phyloP scores from a whole-genome alignment of 2,888 invertebrate species.

The Trisateles emortualis region DNA sequence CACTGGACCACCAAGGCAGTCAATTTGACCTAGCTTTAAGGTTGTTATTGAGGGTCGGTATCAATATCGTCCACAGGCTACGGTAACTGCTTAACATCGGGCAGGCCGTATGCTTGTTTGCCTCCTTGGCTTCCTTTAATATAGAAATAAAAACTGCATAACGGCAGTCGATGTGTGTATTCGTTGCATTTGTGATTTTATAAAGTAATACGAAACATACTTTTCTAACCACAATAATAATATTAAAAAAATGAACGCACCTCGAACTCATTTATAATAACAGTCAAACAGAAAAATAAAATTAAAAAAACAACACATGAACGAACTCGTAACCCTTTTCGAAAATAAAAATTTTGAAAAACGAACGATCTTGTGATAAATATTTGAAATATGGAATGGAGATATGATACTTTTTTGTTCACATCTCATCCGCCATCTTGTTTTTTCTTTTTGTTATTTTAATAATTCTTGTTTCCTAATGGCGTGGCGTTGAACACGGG shows the following conservation, averaged over 20 bases:
- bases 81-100: no score
- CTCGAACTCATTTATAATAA: constrained; percentile 79
- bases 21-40: no score
- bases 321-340: constrained; percentile 71
- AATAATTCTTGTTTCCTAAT: constrained; percentile 66
- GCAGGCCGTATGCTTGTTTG: no score
- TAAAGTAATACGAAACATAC: constrained; percentile 73
- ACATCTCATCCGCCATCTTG: constrained; percentile 46
- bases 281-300: constrained; percentile 59
- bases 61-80: no score
- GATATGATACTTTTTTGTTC: constrained; percentile 75
- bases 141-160: no score
- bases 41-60: no score
- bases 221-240: constrained; percentile 47
- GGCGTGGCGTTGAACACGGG: constrained; percentile 71
- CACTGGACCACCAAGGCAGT: no score
- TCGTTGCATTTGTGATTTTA: no score
- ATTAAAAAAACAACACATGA: constrained; percentile 56
- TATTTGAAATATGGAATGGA: constrained; percentile 85
- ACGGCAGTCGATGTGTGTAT: no score
- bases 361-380: constrained; percentile 84
- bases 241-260: constrained; percentile 68
- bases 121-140: no score
- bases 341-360: constrained; percentile 73
- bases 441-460: constrained; percentile 44